phyloP scores from a whole-genome alignment of 1,140 invertebrate species.

The Aphidius gifuensis region DNA sequence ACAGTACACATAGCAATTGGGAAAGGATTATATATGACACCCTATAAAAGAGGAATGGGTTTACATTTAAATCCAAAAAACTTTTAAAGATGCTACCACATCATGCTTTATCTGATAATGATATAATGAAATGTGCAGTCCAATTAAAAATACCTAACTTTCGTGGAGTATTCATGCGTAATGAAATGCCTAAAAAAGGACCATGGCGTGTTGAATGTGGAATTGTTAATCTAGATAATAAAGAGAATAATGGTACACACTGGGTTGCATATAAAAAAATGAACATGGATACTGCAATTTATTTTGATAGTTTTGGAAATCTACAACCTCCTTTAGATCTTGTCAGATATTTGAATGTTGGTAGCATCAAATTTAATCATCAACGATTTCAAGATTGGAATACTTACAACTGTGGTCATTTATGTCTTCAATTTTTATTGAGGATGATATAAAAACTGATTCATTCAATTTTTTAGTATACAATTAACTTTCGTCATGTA shows the following conservation, averaged over 20 bases:
- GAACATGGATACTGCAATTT: slow-evolving; percentile 23
- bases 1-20: slow-evolving; percentile 8
- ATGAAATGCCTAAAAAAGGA: no score
- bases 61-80: neutral
- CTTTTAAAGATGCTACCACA: slow-evolving; percentile 6
- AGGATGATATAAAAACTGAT: neutral
- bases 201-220: neutral
- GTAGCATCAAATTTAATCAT: no score
- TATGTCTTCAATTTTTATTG: neutral
- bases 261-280: slow-evolving; percentile 34
- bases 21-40: neutral
- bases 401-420: no score
- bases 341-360: no score
- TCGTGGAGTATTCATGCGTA: no score
- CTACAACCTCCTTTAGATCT: no score
- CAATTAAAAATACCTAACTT: no score
- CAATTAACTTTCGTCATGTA: neutral
- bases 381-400: no score
- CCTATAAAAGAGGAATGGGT: neutral
- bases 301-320: no score
- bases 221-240: slow-evolving; percentile 39
- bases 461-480: neutral
- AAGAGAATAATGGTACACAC: slow-evolving; percentile 33
- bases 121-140: slow-evolving; percentile 30
- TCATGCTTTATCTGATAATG: slow-evolving; percentile 29